Conservation (phyloP, 2,797 vertebrate genomes). For the Nannoperca obscura region DNA sequence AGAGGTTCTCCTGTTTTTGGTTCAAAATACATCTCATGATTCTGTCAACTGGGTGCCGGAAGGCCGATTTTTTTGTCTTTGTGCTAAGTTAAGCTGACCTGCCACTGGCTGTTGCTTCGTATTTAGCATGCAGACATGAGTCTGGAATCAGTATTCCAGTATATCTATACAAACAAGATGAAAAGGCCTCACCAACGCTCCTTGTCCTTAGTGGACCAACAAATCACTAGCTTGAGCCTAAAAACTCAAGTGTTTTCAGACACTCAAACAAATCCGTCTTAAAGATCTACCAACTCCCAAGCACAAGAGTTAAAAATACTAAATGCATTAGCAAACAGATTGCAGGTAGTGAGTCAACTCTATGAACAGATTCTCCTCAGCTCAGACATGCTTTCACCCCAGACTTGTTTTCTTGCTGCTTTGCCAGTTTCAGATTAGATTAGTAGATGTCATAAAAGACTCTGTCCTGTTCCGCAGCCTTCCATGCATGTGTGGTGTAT, state of each 20-base stretch:
- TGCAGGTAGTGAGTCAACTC: constrained; percentile 50
- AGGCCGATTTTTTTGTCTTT: not conserved
- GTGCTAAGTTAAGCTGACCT: not conserved
- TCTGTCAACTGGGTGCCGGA: not conserved
- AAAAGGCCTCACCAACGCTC: constrained; percentile 1
- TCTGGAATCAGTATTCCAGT: not conserved
- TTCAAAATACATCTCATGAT: no score
- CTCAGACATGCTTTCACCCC: constrained; percentile 35
- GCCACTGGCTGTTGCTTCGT: not conserved
- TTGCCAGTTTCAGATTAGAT: constrained; percentile 56
- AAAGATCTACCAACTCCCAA: constrained; percentile 9
- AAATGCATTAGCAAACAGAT: constrained; percentile 45
- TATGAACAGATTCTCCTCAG: constrained; percentile 41
- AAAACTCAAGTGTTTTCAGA: constrained; percentile 6
- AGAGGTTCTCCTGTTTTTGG: not conserved
- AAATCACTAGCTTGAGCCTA: not conserved
- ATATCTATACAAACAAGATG: not conserved
- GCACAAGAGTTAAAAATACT: constrained; percentile 35
- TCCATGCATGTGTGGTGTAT: constrained; percentile 4
- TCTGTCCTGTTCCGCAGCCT: constrained; percentile 40
- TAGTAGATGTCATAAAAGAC: constrained; percentile 41
- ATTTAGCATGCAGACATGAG: not conserved
- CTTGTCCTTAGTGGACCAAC: not conserved
- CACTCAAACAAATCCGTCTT: constrained; percentile 23
- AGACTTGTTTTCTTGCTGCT: constrained; percentile 53